phyloP scores from a whole-genome alignment of 1,140 invertebrate genomes.

The Saccostrea echinata region DNA sequence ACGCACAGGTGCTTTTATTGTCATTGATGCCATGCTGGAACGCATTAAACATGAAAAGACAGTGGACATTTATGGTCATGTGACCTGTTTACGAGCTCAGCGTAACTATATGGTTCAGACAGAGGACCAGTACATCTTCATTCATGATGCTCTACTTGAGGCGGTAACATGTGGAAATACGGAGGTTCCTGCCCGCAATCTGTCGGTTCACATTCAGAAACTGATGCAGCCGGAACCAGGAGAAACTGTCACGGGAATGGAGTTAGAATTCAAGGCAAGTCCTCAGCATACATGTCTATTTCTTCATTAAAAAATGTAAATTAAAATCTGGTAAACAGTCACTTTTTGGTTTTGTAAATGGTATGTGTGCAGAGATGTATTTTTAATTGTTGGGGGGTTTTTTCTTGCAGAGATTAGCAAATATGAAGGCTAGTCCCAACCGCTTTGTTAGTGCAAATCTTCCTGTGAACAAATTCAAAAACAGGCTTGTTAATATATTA shows the following conservation, averaged over 20 bases:
- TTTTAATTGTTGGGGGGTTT: neutral
- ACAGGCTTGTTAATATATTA: conserved; percentile 97
- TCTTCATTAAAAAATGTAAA: neutral
- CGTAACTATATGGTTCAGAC: conserved; percentile 89
- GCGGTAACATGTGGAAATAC: conserved; percentile 97
- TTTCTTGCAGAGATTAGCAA: conserved; percentile 89
- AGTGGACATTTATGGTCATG: conserved; percentile 99
- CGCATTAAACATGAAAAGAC: conserved; percentile 93
- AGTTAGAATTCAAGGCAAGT: conserved; percentile 95
- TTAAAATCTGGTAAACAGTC: neutral
- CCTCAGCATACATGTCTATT: no score
- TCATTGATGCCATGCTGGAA: conserved; percentile 99
- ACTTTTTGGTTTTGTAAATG: neutral
- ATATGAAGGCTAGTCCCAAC: conserved; percentile 95
- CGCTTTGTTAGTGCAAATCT: conserved; percentile 97
- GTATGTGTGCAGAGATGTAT: no score
- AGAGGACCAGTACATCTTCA: conserved; percentile 99
- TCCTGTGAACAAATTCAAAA: conserved; percentile 98
- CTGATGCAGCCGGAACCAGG: conserved; percentile 81
- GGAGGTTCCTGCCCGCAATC: conserved; percentile 93
- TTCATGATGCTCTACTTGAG: conserved; percentile 95
- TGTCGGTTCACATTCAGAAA: conserved; percentile 96
- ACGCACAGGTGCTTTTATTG: conserved; percentile 97
- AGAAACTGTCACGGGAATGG: conserved; percentile 92
- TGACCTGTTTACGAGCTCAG: conserved; percentile 97